Conservation (phyloP, 2,113 vertebrate genomes). For the Lasiurus borealis region DNA sequence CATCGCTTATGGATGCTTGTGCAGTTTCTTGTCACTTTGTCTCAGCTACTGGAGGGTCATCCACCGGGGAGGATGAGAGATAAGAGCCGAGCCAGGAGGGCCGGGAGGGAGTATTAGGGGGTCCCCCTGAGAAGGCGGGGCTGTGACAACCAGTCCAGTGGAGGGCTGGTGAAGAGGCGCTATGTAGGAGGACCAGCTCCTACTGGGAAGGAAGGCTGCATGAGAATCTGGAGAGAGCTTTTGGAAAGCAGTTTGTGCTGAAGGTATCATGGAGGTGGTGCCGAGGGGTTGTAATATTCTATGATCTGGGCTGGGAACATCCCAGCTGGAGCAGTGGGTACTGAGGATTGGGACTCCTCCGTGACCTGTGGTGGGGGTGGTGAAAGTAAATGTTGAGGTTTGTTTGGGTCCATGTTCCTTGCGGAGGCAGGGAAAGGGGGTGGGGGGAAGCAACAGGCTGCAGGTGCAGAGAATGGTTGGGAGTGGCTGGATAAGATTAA, state of each 20-base stretch:
- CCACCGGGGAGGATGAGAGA: slow-evolving; percentile 91
- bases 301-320: slow-evolving; percentile 89
- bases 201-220: slow-evolving; percentile 86
- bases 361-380: slow-evolving; percentile 92
- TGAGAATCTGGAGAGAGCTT: slow-evolving; percentile 92
- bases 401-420: slow-evolving; percentile 92
- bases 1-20: slow-evolving; percentile 89
- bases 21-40: slow-evolving; percentile 83
- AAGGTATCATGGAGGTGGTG: slow-evolving; percentile 94
- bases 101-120: slow-evolving; percentile 92
- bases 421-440: slow-evolving; percentile 83
- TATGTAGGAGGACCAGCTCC: slow-evolving; percentile 84
- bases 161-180: slow-evolving; percentile 89
- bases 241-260: slow-evolving; percentile 96
- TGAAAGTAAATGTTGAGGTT: slow-evolving; percentile 94
- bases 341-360: slow-evolving; percentile 90
- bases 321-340: slow-evolving; percentile 90
- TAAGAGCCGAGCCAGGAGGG: slow-evolving; percentile 88
- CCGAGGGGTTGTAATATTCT: slow-evolving; percentile 94
- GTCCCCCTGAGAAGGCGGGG: slow-evolving; percentile 91
- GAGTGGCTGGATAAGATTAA: slow-evolving; percentile 94
- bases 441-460: slow-evolving; percentile 87
- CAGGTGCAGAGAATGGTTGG: slow-evolving; percentile 94
- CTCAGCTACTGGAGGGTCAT: slow-evolving; percentile 83
- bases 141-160: slow-evolving; percentile 87